phyloP scores from a whole-genome alignment of 2,888 invertebrate species.

The Calameuta idolon region DNA sequence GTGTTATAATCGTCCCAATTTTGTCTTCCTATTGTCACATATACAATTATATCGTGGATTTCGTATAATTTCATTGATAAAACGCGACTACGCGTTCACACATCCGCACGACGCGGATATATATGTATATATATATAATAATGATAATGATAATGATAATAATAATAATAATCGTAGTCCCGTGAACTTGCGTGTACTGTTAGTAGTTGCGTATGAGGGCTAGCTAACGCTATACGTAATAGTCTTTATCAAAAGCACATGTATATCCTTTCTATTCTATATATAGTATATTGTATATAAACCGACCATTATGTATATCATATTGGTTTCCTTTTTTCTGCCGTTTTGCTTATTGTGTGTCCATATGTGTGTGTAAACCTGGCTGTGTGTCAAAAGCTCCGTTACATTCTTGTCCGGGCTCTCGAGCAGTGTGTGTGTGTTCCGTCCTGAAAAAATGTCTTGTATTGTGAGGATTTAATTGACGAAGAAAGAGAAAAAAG shows the following conservation, averaged over 20 bases:
- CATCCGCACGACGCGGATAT: conserved; percentile 16
- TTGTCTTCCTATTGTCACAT: conserved; percentile 32
- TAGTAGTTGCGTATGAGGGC: conserved; percentile 33
- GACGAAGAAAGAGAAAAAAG: neutral
- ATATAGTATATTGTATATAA: conserved; percentile 47
- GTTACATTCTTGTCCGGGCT: neutral
- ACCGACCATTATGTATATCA: conserved; percentile 46
- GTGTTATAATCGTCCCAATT: neutral
- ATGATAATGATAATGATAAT: too few species aligned
- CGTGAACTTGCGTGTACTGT: conserved; percentile 26
- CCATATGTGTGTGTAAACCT: conserved; percentile 23
- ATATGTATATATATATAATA: neutral
- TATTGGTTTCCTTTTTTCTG: conserved; percentile 29
- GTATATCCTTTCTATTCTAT: conserved; percentile 61
- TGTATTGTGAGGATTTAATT: neutral
- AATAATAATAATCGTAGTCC: neutral
- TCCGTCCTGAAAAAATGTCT: neutral
- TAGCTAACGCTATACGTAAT: conserved; percentile 57
- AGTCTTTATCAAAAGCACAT: conserved; percentile 65
- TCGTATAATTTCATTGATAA: conserved; percentile 17
- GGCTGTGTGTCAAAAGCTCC: neutral
- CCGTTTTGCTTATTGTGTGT: conserved; percentile 21
- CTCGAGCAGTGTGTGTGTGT: neutral
- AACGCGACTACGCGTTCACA: neutral
- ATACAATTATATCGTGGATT: conserved; percentile 36